These are phyloP conservation scores for Tichodroma muraria DNA, from an alignment of 2,113 vertebrate genomes.

Conservation along the genomic window DNA sequence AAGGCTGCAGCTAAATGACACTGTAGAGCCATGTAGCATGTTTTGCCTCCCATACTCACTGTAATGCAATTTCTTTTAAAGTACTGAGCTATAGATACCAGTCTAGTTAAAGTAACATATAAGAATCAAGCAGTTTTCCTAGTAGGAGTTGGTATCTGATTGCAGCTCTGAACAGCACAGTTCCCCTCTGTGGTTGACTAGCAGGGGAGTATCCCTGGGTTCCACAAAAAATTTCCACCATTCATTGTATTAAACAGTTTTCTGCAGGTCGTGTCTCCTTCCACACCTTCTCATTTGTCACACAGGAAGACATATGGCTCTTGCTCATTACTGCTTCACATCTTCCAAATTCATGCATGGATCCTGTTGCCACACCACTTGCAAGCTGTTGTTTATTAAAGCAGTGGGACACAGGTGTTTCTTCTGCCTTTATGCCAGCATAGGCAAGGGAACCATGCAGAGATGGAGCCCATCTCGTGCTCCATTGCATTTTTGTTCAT, in stretches of 20 bases:
- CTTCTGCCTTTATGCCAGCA: background rate
- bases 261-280: background rate
- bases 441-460: background rate
- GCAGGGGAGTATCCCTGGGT: background rate
- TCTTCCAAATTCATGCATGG: background rate
- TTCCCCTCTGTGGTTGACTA: background rate
- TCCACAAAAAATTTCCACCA: background rate
- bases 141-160: background rate
- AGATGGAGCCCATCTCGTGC: background rate
- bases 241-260: background rate
- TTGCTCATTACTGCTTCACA: conserved; percentile 4
- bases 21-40: background rate
- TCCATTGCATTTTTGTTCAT: background rate
- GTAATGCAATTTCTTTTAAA: background rate
- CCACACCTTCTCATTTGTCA: background rate
- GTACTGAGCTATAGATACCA: background rate
- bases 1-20: background rate
- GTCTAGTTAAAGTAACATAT: background rate
- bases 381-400: conserved; percentile 36
- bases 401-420: conserved; percentile 1
- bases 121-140: background rate
- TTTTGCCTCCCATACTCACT: background rate
- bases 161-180: background rate
- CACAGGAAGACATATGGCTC: conserved; percentile 8
- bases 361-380: background rate